A percentile compares a stretch with the other conserved stretches of the same genome.
These are phyloP conservation scores for Otolemur crassicaudatus DNA, from an alignment of 2,797 vertebrate species.

Conservation along the genomic window DNA sequence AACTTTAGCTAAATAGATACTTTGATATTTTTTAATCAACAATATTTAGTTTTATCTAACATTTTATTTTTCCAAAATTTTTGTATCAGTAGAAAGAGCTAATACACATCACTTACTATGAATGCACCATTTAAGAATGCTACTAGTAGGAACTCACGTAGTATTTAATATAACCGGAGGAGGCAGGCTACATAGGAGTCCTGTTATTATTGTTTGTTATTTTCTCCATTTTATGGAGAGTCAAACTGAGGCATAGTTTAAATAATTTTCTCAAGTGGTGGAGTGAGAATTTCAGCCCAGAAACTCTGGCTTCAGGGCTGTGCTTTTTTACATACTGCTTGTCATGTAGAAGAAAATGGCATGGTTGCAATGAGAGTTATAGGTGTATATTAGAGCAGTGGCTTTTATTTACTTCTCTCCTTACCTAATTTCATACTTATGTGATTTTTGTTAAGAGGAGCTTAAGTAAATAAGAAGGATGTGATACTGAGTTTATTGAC, in stretches of 20 bases:
- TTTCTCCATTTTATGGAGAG: slow-evolving; percentile 27
- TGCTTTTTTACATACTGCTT: background rate
- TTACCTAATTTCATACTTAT: background rate
- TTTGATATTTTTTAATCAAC: slow-evolving; percentile 37
- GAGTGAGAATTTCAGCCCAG: background rate
- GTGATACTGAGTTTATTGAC: background rate
- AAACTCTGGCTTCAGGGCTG: background rate
- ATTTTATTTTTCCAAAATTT: slow-evolving; percentile 36
- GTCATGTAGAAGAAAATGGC: background rate
- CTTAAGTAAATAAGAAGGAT: slow-evolving; percentile 18
- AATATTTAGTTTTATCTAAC: slow-evolving; percentile 40
- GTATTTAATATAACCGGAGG: background rate
- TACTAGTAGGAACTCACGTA: slow-evolving; percentile 42
- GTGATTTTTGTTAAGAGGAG: slow-evolving; percentile 35
- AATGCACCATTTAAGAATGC: background rate
- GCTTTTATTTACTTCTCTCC: slow-evolving; percentile 20
- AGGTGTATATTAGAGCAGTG: background rate
- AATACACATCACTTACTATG: background rate
- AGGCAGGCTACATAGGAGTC: background rate
- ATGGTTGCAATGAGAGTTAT: background rate
- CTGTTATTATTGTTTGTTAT: slow-evolving; percentile 9
- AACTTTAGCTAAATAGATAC: slow-evolving; percentile 21
- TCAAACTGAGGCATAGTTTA: background rate
- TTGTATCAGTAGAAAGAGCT: slow-evolving; percentile 48
- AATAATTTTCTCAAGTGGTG: background rate